A percentile compares a stretch with the other conserved stretches of the same genome.
Evolutionary conservation across 2,797 vertebrate genomes (phyloP).

Genomic region (Hydrocynus forskahlii): DNA sequence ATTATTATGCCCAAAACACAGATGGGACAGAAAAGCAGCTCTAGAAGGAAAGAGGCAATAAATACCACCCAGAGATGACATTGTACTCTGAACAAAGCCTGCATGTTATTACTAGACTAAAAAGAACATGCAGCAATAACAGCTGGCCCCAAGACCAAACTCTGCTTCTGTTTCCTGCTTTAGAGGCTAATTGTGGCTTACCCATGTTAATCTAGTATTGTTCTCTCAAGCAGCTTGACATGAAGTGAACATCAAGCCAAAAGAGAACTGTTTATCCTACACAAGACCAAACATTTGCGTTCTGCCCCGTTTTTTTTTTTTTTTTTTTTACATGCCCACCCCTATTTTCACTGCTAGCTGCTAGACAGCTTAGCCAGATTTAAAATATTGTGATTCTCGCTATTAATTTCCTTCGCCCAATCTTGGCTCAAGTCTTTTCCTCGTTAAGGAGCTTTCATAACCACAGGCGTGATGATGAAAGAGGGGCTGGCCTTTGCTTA

Average conservation of each 20-base stretch:
- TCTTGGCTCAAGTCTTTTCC: constrained; percentile 78
- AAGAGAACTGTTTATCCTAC: constrained; percentile 65
- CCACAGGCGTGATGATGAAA: constrained; percentile 78
- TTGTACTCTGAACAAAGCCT: constrained; percentile 8
- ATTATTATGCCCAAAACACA: background rate
- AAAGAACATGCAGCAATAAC: constrained; percentile 59
- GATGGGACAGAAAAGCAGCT: background rate
- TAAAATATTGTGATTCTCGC: constrained; percentile 76
- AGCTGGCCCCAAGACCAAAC: constrained; percentile 65
- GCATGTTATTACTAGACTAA: constrained; percentile 29
- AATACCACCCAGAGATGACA: constrained; percentile 14
- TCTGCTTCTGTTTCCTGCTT: constrained; percentile 53
- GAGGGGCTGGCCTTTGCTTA: constrained; percentile 70
- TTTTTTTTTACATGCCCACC: constrained; percentile 46
- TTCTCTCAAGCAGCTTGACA: constrained; percentile 48
- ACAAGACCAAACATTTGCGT: constrained; percentile 68
- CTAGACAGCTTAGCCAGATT: constrained; percentile 74
- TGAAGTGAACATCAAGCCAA: constrained; percentile 63
- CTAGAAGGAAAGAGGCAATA: constrained; percentile 2
- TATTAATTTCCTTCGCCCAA: constrained; percentile 77
- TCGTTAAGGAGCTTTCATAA: constrained; percentile 81
- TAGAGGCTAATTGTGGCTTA: constrained; percentile 73
- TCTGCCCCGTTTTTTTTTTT: constrained; percentile 58
- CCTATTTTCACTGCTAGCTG: constrained; percentile 38
- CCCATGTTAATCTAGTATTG: constrained; percentile 68